phyloP scores from a whole-genome alignment of 2,888 invertebrate species.

The Eretmocerus hayati region DNA sequence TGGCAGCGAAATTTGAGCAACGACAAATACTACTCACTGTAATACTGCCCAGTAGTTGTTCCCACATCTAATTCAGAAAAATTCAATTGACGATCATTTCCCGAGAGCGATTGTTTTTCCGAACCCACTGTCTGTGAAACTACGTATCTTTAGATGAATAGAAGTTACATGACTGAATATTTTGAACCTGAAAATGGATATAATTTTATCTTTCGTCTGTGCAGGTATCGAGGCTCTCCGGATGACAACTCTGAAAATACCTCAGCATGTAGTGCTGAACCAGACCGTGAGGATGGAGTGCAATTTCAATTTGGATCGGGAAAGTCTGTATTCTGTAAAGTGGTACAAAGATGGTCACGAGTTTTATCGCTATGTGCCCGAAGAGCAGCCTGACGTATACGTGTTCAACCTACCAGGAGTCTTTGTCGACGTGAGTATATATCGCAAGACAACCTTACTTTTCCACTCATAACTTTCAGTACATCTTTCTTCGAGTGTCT shows the following conservation, averaged over 20 bases:
- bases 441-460: no score
- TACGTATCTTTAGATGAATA: no score
- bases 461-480: neutral
- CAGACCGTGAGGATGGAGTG: slow-evolving; percentile 47
- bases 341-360: slow-evolving; percentile 49
- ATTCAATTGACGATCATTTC: no score
- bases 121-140: no score
- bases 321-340: slow-evolving; percentile 47
- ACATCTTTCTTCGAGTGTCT: neutral
- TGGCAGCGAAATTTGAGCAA: no score
- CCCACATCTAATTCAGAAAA: no score
- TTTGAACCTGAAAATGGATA: no score
- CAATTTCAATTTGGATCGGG: slow-evolving; percentile 46
- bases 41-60: no score
- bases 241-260: slow-evolving; percentile 45
- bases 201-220: no score
- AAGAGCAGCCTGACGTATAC: slow-evolving; percentile 44
- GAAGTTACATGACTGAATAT: no score
- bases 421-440: slow-evolving; percentile 4
- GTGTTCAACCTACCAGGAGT: slow-evolving; percentile 26
- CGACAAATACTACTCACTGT: no score
- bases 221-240: slow-evolving; percentile 34
- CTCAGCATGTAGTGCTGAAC: slow-evolving; percentile 45
- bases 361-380: slow-evolving; percentile 46
- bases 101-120: no score